These are phyloP conservation scores for Trinectes maculatus DNA, from an alignment of 2,113 vertebrate species.

Conservation along the genomic window DNA sequence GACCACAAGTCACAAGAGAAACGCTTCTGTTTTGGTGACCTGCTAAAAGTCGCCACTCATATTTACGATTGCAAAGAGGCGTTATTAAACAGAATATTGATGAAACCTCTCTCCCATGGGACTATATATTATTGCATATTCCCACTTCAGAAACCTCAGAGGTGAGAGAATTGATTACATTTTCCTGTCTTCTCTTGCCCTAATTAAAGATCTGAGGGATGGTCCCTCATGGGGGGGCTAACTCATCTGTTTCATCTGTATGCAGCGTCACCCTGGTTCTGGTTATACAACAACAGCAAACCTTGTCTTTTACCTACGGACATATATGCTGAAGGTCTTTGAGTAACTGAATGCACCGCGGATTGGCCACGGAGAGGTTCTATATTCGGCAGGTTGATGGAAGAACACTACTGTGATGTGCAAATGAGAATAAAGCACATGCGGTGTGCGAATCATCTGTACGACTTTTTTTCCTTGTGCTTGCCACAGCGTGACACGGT, in stretches of 20 bases:
- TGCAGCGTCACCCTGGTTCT: constrained; percentile 31
- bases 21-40: background rate
- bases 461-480: constrained; percentile 8
- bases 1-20: background rate
- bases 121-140: constrained; percentile 67
- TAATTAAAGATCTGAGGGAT: constrained; percentile 77
- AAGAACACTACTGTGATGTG: background rate
- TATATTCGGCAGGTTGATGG: constrained; percentile 20
- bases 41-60: background rate
- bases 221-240: constrained; percentile 52
- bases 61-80: constrained; percentile 16
- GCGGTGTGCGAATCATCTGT: background rate
- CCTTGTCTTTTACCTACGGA: constrained; percentile 34
- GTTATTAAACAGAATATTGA: constrained; percentile 82
- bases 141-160: constrained; percentile 56
- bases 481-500: constrained; percentile 21
- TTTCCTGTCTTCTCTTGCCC: constrained; percentile 62
- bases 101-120: constrained; percentile 32
- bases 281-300: background rate
- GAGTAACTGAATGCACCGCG: background rate
- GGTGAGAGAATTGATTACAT: constrained; percentile 76
- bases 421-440: constrained; percentile 14
- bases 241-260: constrained; percentile 55
- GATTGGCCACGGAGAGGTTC: constrained; percentile 14
- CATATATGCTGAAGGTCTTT: background rate